Evolutionary conservation across 2,888 invertebrate genomes (phyloP).

Genomic region (Drosophila kambysellisi): DNA sequence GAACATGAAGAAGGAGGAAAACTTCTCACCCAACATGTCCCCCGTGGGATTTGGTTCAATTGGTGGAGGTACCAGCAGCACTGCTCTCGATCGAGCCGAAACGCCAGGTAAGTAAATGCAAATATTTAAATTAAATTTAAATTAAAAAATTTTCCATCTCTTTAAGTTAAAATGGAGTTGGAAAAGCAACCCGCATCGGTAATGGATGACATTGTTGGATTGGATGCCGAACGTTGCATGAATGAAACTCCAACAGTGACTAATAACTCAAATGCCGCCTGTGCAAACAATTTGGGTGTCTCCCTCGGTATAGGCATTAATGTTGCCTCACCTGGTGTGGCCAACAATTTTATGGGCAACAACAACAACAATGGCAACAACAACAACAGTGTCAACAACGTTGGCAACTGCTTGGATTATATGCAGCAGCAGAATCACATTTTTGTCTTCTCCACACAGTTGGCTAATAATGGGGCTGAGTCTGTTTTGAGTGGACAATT

Average conservation of each 20-base stretch:
- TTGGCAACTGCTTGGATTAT: conserved; percentile 85
- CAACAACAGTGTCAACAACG: conserved; percentile 18
- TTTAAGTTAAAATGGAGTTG: conserved; percentile 65
- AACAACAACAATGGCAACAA: conserved; percentile 31
- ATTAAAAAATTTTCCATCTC: not conserved
- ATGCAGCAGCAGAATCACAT: conserved; percentile 99
- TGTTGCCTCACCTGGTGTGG: conserved; percentile 8
- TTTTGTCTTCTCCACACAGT: conserved; percentile 97
- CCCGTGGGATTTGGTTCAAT: conserved; percentile 83
- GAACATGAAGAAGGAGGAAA: conserved; percentile 82
- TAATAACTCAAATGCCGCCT: conserved; percentile 3
- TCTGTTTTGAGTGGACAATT: conserved; percentile 95
- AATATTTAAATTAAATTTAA: not conserved
- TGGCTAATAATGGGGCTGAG: conserved; percentile 98
- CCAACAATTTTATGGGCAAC: conserved; percentile 36
- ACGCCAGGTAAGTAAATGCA: conserved; percentile 50
- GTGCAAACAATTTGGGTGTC: conserved; percentile 7
- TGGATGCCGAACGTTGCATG: conserved; percentile 49
- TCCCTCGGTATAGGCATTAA: conserved; percentile 29
- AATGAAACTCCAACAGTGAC: conserved; percentile 30
- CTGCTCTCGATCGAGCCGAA: conserved; percentile 49
- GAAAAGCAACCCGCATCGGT: conserved; percentile 55
- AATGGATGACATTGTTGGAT: conserved; percentile 52
- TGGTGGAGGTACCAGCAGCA: conserved; percentile 42
- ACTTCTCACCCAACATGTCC: conserved; percentile 79